phyloP scores from a whole-genome alignment of 2,113 vertebrate genomes.

The Macaca fascicularis region T2T-MFA8v1.1 NC_088378.1:7410001-7410500 shows the following conservation, averaged over 20 bases:
- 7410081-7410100: too few species aligned
- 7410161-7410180: background rate
- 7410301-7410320: background rate
- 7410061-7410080: too few species aligned
- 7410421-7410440: background rate
- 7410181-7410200: background rate
- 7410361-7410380: background rate
- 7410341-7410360: background rate
- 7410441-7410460: background rate
- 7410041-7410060: rapidly evolving
- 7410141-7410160: too few species aligned
- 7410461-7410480: background rate
- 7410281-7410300: background rate
- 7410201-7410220: background rate
- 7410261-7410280: background rate
- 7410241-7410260: background rate
- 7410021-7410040: background rate
- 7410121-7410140: background rate
- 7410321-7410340: too few species aligned
- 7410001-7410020: too few species aligned
- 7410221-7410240: background rate
- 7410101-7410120: background rate
- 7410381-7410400: background rate
- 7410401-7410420: background rate
- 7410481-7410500: background rate